Evolutionary conservation across 2,888 invertebrate species (phyloP), one percentile per base, ranked within the genome.

Genomic region (Lamellibrachia satsuma): DNA sequence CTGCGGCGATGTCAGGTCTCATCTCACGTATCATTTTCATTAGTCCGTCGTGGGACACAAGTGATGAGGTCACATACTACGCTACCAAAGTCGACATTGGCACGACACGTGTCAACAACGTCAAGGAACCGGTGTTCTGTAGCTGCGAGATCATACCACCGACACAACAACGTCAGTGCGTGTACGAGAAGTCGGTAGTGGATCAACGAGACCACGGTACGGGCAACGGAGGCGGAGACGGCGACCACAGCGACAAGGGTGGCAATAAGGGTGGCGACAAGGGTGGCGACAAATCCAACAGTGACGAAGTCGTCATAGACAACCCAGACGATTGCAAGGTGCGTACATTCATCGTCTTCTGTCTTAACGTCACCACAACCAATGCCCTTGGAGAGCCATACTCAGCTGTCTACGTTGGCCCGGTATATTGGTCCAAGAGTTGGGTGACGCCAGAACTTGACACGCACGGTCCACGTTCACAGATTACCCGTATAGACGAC

Each of bases 1-100:
- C 94, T 7, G 94, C 95, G 3, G 94, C 94, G 15, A 93, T 95
- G 92, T 93, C 95, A 7, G 95, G 95, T 2, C 92, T 95, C 57
- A 94, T 95, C 7, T 93, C 94, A 75, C 95, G 94, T n/a, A 94
- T 94, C 39, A 94, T 95, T 27, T 95, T 95, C 95, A 94, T 95
- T 57, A 95, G 95, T 95, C 95, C 95, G 7, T 75, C 93, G 7
- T 95, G 95, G 95, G 94, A 94, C 92, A 90, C 91, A 1, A 55
- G n/a, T 7, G n/a, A 90, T 39, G 52, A 92, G 3, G 22, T 75
- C 15, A 22, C 75, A 15, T 1, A 75, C 15, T 11, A 22, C 22
- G 75, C 75, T 3, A 22, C 75, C 6, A 75, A 22, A n/a, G 75
- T 75, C 22, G 75, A 75, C 15, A n/a, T 75, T 15, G 75, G 75